Base-by-base conservation (phyloP, 2,113 vertebrate genomes). In the Dendrocopos noguchii region DNA sequence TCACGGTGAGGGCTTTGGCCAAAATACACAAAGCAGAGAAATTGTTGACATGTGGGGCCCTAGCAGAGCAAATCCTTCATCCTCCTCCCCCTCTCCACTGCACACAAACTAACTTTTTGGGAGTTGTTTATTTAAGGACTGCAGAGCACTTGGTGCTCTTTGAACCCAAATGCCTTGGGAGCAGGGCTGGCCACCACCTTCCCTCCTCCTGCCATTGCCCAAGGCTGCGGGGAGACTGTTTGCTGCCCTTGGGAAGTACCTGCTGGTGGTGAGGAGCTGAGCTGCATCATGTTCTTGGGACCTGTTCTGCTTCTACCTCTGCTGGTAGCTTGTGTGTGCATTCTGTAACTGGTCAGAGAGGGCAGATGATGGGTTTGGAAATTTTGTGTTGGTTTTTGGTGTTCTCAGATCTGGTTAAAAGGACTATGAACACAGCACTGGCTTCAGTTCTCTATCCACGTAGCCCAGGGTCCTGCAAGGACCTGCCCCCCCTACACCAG, bases 11-110 rank as follows among this genome's bases (percentile, higher is more conserved):
- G 91, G 88, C 98, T 98, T 98, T 98, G 98, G 98, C 99, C 99
- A 99, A 99, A 98, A 98, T 98, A 99, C 98, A 99, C 99, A 99
- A 98, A 98, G 98, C 98, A 98, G 98, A 98, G 98, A 99, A 99
- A 99, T 99, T 99, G 98, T 99, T 99, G 99, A 99, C 98, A 99
- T 99, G 98, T 99, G 99, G 98, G 98, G 98, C 97, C 97, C 96
- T 97, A 97, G 94, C 95, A 96, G 97, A 97, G 97, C 97, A 98
- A 98, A 98, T 97, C 97, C 98, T 98, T 98, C 98, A 98, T 98
- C 98, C 97, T 97, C 96, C 87, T 96, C 95, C 97, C 95, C 84
- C 68, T 94, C 90, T 78, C 66, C 4, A 82, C 90, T 97, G 97
- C 94, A 94, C 97, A 98, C 98, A 96, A 98, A 98, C 98, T 98